Conservation (phyloP, 2,797 vertebrate species). For the Molossus alvarezi region DNA sequence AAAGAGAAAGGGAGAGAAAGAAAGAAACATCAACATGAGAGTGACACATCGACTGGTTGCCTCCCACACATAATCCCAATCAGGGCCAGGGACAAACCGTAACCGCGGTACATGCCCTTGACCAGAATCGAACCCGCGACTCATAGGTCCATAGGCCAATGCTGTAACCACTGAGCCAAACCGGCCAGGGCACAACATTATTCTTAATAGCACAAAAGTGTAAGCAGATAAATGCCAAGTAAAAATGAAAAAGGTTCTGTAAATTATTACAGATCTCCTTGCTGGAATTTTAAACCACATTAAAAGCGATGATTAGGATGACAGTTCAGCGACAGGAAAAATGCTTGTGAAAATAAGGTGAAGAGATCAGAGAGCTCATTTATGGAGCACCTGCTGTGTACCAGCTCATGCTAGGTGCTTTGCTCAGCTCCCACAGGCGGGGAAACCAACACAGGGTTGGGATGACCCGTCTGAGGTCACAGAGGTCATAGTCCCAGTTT, state of each 20-base stretch:
- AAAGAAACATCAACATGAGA: no score
- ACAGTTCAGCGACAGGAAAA: neutral
- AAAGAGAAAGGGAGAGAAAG: no score
- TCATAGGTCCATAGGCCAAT: no score
- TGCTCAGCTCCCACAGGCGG: neutral
- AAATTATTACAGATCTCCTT: neutral
- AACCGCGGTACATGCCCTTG: no score
- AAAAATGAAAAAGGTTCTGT: neutral
- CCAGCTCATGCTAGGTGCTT: neutral
- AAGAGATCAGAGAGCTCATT: neutral
- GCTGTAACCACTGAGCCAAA: no score
- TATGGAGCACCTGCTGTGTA: neutral
- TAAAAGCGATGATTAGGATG: neutral
- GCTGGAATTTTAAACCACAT: neutral
- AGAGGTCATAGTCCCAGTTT: neutral
- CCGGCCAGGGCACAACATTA: neutral
- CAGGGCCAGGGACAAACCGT: no score
- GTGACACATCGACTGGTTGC: no score
- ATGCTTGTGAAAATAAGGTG: neutral
- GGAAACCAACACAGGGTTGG: neutral
- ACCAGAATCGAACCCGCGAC: no score
- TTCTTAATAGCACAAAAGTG: conserved; percentile 14
- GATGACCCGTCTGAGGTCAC: neutral
- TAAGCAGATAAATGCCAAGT: conserved; percentile 37
- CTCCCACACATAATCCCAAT: no score